phyloP scores from a whole-genome alignment of 2,888 invertebrate species.

The Thecophora atra region DNA sequence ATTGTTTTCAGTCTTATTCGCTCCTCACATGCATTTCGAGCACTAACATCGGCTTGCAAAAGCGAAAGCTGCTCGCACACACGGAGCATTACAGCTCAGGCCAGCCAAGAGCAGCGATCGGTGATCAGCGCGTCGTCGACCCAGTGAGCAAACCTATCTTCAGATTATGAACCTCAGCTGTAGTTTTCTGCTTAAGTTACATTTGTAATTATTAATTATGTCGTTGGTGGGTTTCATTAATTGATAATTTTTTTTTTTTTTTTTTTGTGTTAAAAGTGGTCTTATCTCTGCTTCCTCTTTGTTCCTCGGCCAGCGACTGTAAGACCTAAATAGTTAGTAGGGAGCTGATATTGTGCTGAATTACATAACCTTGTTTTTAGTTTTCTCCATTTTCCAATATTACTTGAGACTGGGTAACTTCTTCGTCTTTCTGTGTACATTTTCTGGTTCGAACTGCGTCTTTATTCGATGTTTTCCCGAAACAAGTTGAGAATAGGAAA shows the following conservation, averaged over 20 bases:
- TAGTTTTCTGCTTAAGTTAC: too few relatives aligned
- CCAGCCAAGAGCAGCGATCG: neutral
- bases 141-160: neutral
- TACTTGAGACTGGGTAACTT: neutral
- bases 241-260: too few relatives aligned
- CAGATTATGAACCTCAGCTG: too few relatives aligned
- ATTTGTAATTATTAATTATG: too few relatives aligned
- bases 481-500: neutral
- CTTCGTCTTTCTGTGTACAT: neutral
- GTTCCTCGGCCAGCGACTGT: too few relatives aligned
- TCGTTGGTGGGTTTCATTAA: too few relatives aligned
- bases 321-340: too few relatives aligned
- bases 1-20: constrained; percentile 22
- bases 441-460: neutral
- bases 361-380: too few relatives aligned
- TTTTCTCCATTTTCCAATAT: neutral
- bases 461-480: neutral
- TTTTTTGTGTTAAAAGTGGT: too few relatives aligned
- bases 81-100: neutral
- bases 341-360: too few relatives aligned
- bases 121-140: neutral
- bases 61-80: constrained; percentile 20
- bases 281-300: too few relatives aligned
- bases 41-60: constrained; percentile 10
- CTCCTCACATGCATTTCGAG: neutral